These are phyloP conservation scores for Brachyrhaphis roseni DNA, from an alignment of 2,797 vertebrate genomes.

Conservation along the genomic window DNA sequence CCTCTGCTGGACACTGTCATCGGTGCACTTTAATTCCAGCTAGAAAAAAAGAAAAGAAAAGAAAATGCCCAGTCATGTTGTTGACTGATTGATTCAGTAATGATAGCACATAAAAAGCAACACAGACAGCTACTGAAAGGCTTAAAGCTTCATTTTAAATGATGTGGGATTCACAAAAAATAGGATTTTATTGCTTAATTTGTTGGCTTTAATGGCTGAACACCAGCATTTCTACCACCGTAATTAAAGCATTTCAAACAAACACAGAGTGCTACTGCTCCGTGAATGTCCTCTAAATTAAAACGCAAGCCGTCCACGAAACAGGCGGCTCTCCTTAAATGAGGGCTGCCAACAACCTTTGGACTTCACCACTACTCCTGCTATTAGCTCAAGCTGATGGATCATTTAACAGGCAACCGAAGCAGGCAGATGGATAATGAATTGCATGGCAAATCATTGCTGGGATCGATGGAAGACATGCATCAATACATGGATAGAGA, in stretches of 20 bases:
- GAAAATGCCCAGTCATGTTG: constrained; percentile 2
- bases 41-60: neutral
- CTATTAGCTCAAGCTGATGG: constrained; percentile 76
- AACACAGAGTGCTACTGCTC: neutral
- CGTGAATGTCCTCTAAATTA: neutral
- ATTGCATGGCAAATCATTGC: constrained; percentile 80
- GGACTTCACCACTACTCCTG: constrained; percentile 72
- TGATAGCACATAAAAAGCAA: neutral
- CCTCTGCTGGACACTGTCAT: constrained; percentile 7
- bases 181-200: neutral
- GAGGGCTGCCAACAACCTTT: constrained; percentile 73
- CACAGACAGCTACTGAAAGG: neutral
- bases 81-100: neutral
- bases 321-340: constrained; percentile 28
- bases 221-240: neutral
- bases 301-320: neutral
- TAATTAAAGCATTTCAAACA: neutral
- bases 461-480: constrained; percentile 76
- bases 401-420: constrained; percentile 81
- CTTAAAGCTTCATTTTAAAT: neutral
- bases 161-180: neutral
- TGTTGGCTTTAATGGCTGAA: neutral
- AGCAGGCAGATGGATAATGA: constrained; percentile 81
- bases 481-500: constrained; percentile 81
- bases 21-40: neutral